phyloP scores from a whole-genome alignment of 2,888 invertebrate species.

The Auanema sp. region DNA sequence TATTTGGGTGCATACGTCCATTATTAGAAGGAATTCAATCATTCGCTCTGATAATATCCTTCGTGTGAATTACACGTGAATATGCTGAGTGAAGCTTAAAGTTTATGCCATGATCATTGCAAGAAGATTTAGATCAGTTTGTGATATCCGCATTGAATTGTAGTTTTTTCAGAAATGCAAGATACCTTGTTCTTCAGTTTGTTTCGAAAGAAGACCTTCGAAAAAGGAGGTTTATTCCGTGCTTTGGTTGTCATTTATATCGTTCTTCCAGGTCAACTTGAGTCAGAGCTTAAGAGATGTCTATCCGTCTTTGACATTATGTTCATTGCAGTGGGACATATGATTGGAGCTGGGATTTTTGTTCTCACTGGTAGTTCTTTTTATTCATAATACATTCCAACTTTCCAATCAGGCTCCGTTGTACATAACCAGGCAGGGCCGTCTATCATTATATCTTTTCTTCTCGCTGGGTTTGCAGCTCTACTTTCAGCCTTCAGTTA shows the following conservation, averaged over 20 bases:
- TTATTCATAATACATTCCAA: background rate
- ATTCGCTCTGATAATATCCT: too few relatives aligned
- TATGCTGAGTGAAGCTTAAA: too few relatives aligned
- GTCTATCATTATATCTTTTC: slow-evolving; percentile 78
- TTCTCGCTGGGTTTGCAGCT: slow-evolving; percentile 82
- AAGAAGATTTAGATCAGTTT: too few relatives aligned
- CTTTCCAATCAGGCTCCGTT: slow-evolving; percentile 73
- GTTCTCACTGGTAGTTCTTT: slow-evolving; percentile 26
- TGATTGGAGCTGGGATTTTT: slow-evolving; percentile 46
- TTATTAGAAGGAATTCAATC: too few relatives aligned
- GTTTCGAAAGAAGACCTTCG: slow-evolving; percentile 16
- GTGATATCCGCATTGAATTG: too few relatives aligned
- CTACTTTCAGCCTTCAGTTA: slow-evolving; percentile 78
- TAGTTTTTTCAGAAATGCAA: too few relatives aligned
- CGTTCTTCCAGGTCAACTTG: slow-evolving; percentile 12
- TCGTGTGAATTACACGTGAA: too few relatives aligned
- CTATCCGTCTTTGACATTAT: slow-evolving; percentile 33
- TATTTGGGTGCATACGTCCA: too few relatives aligned
- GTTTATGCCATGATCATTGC: too few relatives aligned
- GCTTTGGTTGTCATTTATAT: background rate
- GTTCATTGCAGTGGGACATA: slow-evolving; percentile 41
- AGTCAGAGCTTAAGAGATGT: slow-evolving; percentile 34
- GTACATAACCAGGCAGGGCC: slow-evolving; percentile 85
- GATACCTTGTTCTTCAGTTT: too few relatives aligned
- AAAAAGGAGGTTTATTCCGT: slow-evolving; percentile 4